phyloP scores from a whole-genome alignment of 2,797 vertebrate genomes.

The Sebastes trivittatus region DNA sequence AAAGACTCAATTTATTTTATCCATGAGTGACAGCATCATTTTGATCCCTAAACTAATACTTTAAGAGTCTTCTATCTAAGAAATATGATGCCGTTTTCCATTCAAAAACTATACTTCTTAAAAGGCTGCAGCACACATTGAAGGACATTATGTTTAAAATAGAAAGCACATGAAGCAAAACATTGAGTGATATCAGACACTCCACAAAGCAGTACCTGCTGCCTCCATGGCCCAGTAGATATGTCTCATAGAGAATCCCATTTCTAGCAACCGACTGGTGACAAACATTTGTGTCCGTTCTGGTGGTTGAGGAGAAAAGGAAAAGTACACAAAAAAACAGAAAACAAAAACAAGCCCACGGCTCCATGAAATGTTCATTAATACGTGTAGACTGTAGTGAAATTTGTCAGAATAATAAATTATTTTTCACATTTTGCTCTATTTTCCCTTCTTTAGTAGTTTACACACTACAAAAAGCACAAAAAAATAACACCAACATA shows the following conservation, averaged over 20 bases:
- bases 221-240: slow-evolving; percentile 88
- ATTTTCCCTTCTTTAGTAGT: neutral
- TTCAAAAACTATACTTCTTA: neutral
- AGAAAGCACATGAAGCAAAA: slow-evolving; percentile 54
- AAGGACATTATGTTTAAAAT: slow-evolving; percentile 42
- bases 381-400: neutral
- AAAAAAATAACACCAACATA: slow-evolving; percentile 38
- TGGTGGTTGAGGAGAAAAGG: slow-evolving; percentile 78
- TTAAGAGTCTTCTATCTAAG: neutral
- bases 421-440: neutral
- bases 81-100: neutral
- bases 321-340: slow-evolving; percentile 69
- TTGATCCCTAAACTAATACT: neutral
- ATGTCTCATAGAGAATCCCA: slow-evolving; percentile 88
- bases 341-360: slow-evolving; percentile 62
- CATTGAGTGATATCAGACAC: slow-evolving; percentile 22
- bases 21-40: neutral
- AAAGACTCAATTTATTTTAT: neutral
- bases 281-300: slow-evolving; percentile 87
- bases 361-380: slow-evolving; percentile 15
- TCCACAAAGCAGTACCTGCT: slow-evolving; percentile 82
- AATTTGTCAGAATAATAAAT: neutral
- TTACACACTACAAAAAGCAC: neutral
- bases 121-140: slow-evolving; percentile 37
- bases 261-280: slow-evolving; percentile 87